Evolutionary conservation across 2,888 invertebrate species (phyloP).

Genomic region (Sinhomidia bicolor): DNA sequence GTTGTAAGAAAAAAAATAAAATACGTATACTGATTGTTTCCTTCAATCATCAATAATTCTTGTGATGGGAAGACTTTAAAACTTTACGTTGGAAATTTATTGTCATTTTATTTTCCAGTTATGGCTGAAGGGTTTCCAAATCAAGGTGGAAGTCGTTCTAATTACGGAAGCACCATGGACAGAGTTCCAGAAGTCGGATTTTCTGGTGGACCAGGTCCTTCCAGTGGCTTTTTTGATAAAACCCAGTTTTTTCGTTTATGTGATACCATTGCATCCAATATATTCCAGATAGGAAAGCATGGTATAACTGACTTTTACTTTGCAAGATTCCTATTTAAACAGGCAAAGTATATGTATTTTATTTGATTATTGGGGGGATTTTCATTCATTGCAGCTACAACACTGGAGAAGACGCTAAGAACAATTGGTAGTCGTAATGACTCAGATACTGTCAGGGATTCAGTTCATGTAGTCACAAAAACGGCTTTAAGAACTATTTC

Average conservation of each 20-base stretch:
- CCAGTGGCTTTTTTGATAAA: conserved; percentile 75
- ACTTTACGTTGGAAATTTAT: too few species aligned
- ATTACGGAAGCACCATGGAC: conserved; percentile 77
- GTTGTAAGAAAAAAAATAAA: too few species aligned
- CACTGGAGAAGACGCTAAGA: conserved; percentile 88
- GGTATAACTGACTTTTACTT: conserved; percentile 83
- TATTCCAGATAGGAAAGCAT: conserved; percentile 89
- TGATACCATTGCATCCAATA: conserved; percentile 91
- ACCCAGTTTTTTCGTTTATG: conserved; percentile 87
- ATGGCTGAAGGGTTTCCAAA: conserved; percentile 40
- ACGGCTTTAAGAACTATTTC: conserved; percentile 89
- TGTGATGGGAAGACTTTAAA: too few species aligned
- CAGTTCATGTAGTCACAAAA: conserved; percentile 87
- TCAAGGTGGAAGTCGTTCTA: conserved; percentile 40
- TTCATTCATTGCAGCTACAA: conserved; percentile 77
- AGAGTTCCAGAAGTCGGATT: conserved; percentile 69
- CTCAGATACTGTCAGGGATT: conserved; percentile 86
- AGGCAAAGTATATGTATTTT: too few species aligned
- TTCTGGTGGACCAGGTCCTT: conserved; percentile 67
- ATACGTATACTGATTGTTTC: too few species aligned
- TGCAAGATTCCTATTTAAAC: neutral
- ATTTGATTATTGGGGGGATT: too few species aligned
- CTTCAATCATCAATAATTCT: too few species aligned
- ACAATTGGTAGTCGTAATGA: conserved; percentile 89
- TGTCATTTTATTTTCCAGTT: too few species aligned